Conservation (phyloP, 37 sponge, comb jelly and placozoan species). For the Agelas oroides region DNA sequence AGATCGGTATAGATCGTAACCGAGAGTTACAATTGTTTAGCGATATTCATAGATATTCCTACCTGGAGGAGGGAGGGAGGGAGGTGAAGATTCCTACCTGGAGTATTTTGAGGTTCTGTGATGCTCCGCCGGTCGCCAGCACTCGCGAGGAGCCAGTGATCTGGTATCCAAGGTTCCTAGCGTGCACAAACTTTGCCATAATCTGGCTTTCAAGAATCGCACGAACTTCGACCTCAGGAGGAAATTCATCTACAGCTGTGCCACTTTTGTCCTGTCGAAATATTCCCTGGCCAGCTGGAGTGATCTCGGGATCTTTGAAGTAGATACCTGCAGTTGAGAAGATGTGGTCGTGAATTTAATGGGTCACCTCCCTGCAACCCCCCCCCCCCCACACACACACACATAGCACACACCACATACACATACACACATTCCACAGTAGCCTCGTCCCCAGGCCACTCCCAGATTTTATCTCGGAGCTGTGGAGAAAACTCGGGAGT, state of each 20-base stretch:
- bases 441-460: no score
- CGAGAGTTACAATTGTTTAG: no score
- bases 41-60: no score
- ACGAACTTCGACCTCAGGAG: conserved; percentile 72
- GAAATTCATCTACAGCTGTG: conserved; percentile 41
- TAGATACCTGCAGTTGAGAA: conserved; percentile 62
- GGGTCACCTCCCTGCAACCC: no score
- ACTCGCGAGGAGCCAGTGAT: conserved; percentile 68
- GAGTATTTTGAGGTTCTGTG: conserved; percentile 72
- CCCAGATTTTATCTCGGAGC: no score
- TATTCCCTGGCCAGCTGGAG: conserved; percentile 65
- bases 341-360: no score
- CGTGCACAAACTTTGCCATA: conserved; percentile 86
- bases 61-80: no score
- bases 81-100: conserved; percentile 79
- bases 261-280: conserved; percentile 37
- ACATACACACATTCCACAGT: no score
- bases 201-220: conserved; percentile 93
- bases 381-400: neutral
- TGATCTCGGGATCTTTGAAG: conserved; percentile 86
- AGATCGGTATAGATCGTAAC: no score
- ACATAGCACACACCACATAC: no score
- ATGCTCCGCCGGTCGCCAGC: conserved; percentile 95
- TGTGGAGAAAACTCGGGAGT: no score
- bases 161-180: conserved; percentile 80